Percentiles rank a stretch among this genome's conserved stretches.
phyloP scores from a whole-genome alignment of 2,888 invertebrate species.

The Macrosiphum euphorbiae region DNA sequence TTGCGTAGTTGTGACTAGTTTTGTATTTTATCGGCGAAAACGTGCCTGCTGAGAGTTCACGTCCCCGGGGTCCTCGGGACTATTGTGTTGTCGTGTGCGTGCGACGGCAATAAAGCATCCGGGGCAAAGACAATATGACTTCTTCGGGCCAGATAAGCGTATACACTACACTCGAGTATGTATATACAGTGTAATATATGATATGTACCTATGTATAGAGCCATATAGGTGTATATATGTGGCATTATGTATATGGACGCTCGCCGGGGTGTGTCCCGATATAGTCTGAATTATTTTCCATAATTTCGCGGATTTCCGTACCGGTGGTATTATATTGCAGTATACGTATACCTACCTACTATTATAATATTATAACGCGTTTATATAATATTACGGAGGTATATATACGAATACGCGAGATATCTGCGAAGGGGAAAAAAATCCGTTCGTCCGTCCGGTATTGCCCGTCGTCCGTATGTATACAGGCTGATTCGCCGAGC shows the following conservation, averaged over 20 bases:
- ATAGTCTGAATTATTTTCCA: conserved; percentile 50
- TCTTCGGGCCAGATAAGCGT: conserved; percentile 38
- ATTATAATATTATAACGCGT: not conserved
- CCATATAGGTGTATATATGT: too few relatives aligned
- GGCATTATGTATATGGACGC: too few relatives aligned
- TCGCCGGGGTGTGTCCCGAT: not conserved
- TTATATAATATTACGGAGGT: not conserved
- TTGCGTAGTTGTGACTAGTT: conserved; percentile 51
- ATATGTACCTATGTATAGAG: not conserved
- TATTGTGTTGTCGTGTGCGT: conserved; percentile 43
- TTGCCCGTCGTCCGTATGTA: not conserved
- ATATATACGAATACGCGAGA: not conserved
- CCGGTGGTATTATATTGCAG: not conserved
- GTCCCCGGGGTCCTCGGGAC: conserved; percentile 35
- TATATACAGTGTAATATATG: not conserved
- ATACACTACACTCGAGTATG: too few relatives aligned
- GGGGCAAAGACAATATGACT: conserved; percentile 62
- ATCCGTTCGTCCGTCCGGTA: not conserved
- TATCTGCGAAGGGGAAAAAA: not conserved
- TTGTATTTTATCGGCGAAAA: conserved; percentile 61
- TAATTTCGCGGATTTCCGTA: conserved; percentile 49
- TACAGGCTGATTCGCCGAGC: too few relatives aligned
- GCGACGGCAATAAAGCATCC: conserved; percentile 58
- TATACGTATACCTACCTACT: not conserved
- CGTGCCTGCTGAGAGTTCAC: conserved; percentile 59